Percentiles rank a stretch among this genome's conserved stretches.
These are phyloP conservation scores for Parnassius glacialis DNA, from an alignment of 2,888 invertebrate genomes.

Conservation along the genomic window DNA sequence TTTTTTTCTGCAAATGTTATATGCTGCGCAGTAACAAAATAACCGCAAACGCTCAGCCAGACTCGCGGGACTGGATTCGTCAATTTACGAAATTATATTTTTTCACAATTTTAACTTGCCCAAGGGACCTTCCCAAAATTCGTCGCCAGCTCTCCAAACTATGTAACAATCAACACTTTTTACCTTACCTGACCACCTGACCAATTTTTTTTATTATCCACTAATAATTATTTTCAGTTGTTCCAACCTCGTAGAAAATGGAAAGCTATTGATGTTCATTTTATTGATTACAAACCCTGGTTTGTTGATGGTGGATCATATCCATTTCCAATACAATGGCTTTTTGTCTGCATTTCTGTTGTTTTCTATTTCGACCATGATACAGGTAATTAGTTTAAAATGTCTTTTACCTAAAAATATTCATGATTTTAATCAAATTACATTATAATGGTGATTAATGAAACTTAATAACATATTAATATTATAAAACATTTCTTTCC, in stretches of 20 bases:
- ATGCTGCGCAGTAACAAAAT: too few species aligned
- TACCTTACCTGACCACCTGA: too few species aligned
- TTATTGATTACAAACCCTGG: slow-evolving; percentile 92
- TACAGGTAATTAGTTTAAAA: slow-evolving; percentile 67
- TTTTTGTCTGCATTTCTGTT: slow-evolving; percentile 93
- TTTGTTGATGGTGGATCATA: slow-evolving; percentile 95
- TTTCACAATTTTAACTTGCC: too few species aligned
- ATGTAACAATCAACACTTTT: too few species aligned
- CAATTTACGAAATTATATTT: too few species aligned
- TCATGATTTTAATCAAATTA: neutral
- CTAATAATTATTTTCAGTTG: slow-evolving; percentile 63
- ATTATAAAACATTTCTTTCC: too few species aligned
- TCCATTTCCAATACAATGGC: slow-evolving; percentile 99
- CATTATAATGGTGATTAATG: neutral
- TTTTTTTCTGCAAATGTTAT: too few species aligned
- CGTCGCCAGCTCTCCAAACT: too few species aligned
- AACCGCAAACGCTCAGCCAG: too few species aligned
- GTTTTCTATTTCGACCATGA: slow-evolving; percentile 87
- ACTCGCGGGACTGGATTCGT: too few species aligned
- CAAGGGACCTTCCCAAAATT: too few species aligned
- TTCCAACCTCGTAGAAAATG: slow-evolving; percentile 75
- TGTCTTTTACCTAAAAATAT: slow-evolving; percentile 27
- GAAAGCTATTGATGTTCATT: slow-evolving; percentile 82
- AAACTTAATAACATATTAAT: neutral
- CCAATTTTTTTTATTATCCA: too few species aligned